phyloP scores from a whole-genome alignment of 35 echinoderm and acorn worm genomes.

The Holothuria glaberrima region DNA sequence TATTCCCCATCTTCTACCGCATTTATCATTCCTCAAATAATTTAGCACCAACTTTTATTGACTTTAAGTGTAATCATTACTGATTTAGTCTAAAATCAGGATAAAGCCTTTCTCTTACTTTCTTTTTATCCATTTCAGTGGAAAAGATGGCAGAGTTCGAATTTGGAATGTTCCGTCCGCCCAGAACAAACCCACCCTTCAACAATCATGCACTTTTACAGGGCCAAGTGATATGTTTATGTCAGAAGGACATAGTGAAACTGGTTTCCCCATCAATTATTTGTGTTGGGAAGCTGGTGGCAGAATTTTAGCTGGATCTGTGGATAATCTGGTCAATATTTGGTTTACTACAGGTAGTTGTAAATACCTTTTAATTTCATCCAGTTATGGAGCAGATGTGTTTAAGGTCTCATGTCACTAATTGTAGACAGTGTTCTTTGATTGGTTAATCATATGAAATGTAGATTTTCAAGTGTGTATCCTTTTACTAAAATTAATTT shows the following conservation, averaged over 20 bases:
- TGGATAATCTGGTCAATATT: constrained; percentile 94
- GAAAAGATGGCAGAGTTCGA: constrained; percentile 84
- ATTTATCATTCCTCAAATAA: background rate
- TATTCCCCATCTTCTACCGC: background rate
- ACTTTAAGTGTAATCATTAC: too few species aligned
- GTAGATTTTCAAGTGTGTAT: too few species aligned
- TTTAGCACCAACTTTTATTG: too few species aligned
- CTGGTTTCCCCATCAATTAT: constrained; percentile 62
- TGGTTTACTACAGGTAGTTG: constrained; percentile 88
- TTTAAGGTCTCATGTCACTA: background rate
- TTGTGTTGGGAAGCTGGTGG: constrained; percentile 91
- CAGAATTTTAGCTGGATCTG: constrained; percentile 77
- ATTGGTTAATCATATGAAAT: background rate
- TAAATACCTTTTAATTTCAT: background rate
- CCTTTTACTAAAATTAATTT: too few species aligned
- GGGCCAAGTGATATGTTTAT: constrained; percentile 72
- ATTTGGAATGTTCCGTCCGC: constrained; percentile 77
- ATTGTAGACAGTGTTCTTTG: background rate
- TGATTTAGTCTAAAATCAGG: too few species aligned
- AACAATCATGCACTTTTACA: constrained; percentile 91
- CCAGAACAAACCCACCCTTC: constrained; percentile 75
- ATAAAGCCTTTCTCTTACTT: too few species aligned
- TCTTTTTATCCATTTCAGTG: constrained; percentile 54
- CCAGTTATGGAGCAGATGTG: background rate
- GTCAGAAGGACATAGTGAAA: constrained; percentile 52